Percentiles rank a stretch among this genome's conserved stretches.
Evolutionary conservation across 2,113 vertebrate species (phyloP).

Genomic region (Thunnus thynnus): DNA sequence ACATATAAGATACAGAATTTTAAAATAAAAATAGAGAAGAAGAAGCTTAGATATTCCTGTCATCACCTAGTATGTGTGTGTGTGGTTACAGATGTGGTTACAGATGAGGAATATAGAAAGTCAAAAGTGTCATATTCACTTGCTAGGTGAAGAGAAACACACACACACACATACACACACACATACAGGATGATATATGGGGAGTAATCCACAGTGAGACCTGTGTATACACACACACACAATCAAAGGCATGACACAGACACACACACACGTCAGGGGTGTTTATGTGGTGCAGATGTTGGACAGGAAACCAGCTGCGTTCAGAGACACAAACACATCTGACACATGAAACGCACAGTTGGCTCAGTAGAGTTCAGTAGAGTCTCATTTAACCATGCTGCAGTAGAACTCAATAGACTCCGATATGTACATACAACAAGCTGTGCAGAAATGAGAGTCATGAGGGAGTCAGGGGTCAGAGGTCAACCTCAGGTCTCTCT

Average conservation of each 20-base stretch:
- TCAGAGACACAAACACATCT: slow-evolving; percentile 60
- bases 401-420: slow-evolving; percentile 35
- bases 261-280: slow-evolving; percentile 53
- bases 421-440: slow-evolving; percentile 5
- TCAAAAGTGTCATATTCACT: slow-evolving; percentile 21
- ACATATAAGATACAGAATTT: background rate
- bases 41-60: background rate
- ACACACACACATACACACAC: slow-evolving; percentile 26
- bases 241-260: slow-evolving; percentile 57
- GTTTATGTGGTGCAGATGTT: slow-evolving; percentile 79
- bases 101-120: slow-evolving; percentile 7
- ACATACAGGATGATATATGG: slow-evolving; percentile 63
- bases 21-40: slow-evolving; percentile 16
- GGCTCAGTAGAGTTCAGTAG: slow-evolving; percentile 19
- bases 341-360: slow-evolving; percentile 41
- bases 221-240: slow-evolving; percentile 64
- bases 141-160: background rate
- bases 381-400: slow-evolving; percentile 3
- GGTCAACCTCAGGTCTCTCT: slow-evolving; percentile 36
- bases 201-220: slow-evolving; percentile 61
- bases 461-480: slow-evolving; percentile 19
- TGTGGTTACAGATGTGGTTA: background rate
- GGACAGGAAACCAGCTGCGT: slow-evolving; percentile 66
- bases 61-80: background rate
- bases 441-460: slow-evolving; percentile 15